Base-by-base conservation (phyloP, 2,113 vertebrate species). In the Colossoma macropomum region DNA sequence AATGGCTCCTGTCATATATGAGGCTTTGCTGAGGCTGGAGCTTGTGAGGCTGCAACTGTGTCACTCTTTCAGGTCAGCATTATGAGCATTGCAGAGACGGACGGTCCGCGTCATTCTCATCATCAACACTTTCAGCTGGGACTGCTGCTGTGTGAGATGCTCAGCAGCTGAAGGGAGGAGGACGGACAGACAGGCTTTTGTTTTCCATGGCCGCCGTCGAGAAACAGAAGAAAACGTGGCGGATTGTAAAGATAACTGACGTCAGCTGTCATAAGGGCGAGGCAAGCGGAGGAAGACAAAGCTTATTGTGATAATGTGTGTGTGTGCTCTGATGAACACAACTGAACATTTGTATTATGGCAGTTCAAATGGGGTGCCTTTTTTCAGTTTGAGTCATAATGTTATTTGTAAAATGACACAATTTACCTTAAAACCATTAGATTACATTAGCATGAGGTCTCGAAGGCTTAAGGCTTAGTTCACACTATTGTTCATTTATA, bases 251-350 rank as follows among this genome's bases (percentile, higher is more conserved):
- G 16, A 48, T 81, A 74, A 74, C 74, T 79, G 71, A 79, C 54
- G 76, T 86, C 80, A 82, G 50, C 60, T 75, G 63, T 60, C 75
- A 28, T 28, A 79, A 79, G 65, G 50, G n/a, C 4, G 45, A 52
- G 70, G 70, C 59, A 52, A 76, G 30, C 48, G 19, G 19, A 25
- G 66, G 59, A 52, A 85, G 68, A 78, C 75, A 59, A 77, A 77
- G 56, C 25, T 75, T 62, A 16, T 30, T 77, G 74, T 73, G 28
- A 71, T 41, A 17, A 56, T 56, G 59, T 56, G 82, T 73, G 69
- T 63, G 50, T 82, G 41, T 60, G 75, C 78, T 48, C 12, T 28
- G 3, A 19, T 80, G 25, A 59, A 16, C 70, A 70, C 65, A 38
- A 38, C 63, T 79, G 50, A 70, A 70, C 38, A 41, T 48, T 21